Evolutionary conservation across 2,888 invertebrate species (phyloP).

Genomic region (Hemaris fuciformis): DNA sequence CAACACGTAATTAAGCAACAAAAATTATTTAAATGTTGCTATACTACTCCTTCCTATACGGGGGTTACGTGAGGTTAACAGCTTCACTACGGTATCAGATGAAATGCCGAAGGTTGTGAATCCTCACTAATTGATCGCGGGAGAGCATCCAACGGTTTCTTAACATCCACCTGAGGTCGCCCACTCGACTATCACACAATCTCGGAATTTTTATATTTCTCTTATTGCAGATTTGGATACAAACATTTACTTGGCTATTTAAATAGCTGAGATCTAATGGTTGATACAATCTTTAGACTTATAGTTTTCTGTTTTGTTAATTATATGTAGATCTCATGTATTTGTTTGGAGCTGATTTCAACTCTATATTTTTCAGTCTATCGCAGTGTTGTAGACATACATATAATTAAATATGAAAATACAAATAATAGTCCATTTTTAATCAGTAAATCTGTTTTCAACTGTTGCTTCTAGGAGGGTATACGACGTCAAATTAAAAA

Average conservation of each 20-base stretch:
- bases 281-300: neutral
- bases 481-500: too few relatives aligned
- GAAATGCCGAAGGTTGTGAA: slow-evolving; percentile 35
- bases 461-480: too few relatives aligned
- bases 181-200: slow-evolving; percentile 20
- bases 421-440: too few relatives aligned
- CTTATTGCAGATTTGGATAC: slow-evolving; percentile 7
- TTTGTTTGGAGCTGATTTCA: too few relatives aligned
- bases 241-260: neutral
- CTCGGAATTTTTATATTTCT: slow-evolving; percentile 13
- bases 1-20: neutral
- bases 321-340: too few relatives aligned
- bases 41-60: slow-evolving; percentile 1
- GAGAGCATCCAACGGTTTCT: slow-evolving; percentile 13
- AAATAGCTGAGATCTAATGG: neutral
- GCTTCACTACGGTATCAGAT: slow-evolving; percentile 32
- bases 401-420: too few relatives aligned
- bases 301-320: too few relatives aligned
- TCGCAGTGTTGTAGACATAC: too few relatives aligned
- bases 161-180: slow-evolving; percentile 11
- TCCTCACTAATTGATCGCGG: slow-evolving; percentile 43
- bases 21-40: neutral
- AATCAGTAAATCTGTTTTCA: too few relatives aligned
- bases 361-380: too few relatives aligned
- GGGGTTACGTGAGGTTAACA: slow-evolving; percentile 36